Evolutionary conservation across 1,140 invertebrate genomes (phyloP).

Genomic region (Solenopsis invicta): DNA sequence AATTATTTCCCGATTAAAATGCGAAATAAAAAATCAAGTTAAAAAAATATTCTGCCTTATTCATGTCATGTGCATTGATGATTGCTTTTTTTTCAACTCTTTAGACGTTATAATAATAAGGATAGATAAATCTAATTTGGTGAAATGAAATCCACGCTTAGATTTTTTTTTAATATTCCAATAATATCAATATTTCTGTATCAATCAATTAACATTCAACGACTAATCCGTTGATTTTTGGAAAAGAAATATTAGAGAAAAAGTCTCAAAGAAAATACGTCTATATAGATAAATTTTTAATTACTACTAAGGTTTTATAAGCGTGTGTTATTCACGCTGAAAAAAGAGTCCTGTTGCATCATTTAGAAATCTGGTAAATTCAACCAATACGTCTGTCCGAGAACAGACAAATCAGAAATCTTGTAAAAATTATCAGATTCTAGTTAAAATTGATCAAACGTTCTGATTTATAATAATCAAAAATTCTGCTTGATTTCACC

Average conservation of each 20-base stretch:
- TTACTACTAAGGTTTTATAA: background rate
- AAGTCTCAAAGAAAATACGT: background rate
- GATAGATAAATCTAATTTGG: background rate
- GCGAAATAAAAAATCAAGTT: background rate
- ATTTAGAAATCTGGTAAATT: too few relatives aligned
- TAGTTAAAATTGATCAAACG: too few relatives aligned
- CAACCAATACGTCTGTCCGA: too few relatives aligned
- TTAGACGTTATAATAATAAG: background rate
- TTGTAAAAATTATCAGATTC: too few relatives aligned
- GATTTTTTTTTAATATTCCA: background rate
- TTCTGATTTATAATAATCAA: too few relatives aligned
- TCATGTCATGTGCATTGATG: background rate
- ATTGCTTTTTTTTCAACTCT: background rate
- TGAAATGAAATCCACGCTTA: background rate
- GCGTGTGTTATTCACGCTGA: background rate
- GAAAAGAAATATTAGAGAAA: background rate
- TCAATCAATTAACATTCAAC: background rate
- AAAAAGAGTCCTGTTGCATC: too few relatives aligned
- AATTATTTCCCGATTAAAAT: conserved; percentile 8
- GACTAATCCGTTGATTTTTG: background rate
- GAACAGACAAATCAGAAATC: too few relatives aligned
- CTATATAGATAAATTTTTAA: too few relatives aligned
- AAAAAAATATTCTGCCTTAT: background rate
- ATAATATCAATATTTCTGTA: background rate
- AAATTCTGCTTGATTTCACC: too few relatives aligned